Conservation (phyloP, 2,113 vertebrate genomes). For the Rhabdomys dilectus region DNA sequence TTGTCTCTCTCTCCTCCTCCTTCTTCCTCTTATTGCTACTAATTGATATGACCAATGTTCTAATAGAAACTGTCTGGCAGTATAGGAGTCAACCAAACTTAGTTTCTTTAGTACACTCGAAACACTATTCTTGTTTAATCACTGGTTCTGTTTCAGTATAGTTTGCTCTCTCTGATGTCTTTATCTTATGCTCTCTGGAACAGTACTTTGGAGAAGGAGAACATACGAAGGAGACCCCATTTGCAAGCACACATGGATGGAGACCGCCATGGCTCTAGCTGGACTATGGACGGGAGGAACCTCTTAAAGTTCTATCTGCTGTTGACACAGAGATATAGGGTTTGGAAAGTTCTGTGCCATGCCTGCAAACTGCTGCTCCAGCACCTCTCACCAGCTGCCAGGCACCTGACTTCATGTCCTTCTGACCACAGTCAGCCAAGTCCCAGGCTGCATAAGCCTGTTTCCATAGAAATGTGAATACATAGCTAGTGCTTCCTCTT, state of each 20-base stretch:
- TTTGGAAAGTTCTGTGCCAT: neutral
- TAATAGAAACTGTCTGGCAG: neutral
- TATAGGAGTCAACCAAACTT: neutral
- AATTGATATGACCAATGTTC: neutral
- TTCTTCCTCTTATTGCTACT: neutral
- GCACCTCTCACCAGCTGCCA: constrained; percentile 72
- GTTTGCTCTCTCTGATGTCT: neutral
- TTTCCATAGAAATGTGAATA: constrained; percentile 84
- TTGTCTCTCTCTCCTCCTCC: neutral
- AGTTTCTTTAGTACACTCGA: neutral
- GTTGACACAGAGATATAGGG: neutral
- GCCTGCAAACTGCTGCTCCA: constrained; percentile 68
- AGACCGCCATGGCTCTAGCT: neutral
- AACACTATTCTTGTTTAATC: neutral
- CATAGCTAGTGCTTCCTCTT: constrained; percentile 75
- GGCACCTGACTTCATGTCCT: constrained; percentile 72
- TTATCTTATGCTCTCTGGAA: neutral
- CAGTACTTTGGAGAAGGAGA: neutral
- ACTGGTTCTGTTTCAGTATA: no score
- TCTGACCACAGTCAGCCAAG: constrained; percentile 75
- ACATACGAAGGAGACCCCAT: neutral
- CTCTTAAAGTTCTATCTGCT: constrained; percentile 19
- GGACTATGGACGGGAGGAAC: neutral
- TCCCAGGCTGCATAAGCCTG: constrained; percentile 32
- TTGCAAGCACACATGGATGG: neutral